Conservation (phyloP, 2,797 vertebrate species). For the Enteromius radiatus region DNA sequence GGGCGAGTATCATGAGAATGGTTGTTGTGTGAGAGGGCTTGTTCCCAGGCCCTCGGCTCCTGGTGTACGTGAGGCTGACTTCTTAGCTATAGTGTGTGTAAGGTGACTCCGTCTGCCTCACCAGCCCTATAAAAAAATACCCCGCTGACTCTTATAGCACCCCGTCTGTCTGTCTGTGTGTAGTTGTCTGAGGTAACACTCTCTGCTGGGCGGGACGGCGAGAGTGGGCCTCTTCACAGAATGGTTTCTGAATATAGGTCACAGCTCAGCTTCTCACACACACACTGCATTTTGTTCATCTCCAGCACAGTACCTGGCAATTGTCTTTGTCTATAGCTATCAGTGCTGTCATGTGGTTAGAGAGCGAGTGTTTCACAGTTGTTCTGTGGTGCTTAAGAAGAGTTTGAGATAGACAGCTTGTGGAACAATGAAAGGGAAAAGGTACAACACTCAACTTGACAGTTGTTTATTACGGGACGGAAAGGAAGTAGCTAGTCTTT, state of each 20-base stretch:
- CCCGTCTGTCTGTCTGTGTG: conserved; percentile 15
- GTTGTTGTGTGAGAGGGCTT: conserved; percentile 29
- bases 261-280: conserved; percentile 44
- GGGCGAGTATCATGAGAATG: neutral
- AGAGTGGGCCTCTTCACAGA: conserved; percentile 60
- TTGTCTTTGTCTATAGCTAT: conserved; percentile 9
- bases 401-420: neutral
- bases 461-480: neutral
- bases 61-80: conserved; percentile 8
- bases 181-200: conserved; percentile 22
- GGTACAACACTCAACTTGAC: neutral
- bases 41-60: conserved; percentile 44
- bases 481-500: neutral
- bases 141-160: conserved; percentile 20
- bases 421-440: conserved; percentile 7
- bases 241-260: conserved; percentile 74
- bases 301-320: neutral
- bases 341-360: neutral
- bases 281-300: conserved; percentile 9
- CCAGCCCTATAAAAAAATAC: conserved; percentile 35
- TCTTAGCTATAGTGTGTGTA: conserved; percentile 35
- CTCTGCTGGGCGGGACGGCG: neutral
- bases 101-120: conserved; percentile 32
- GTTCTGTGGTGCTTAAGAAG: neutral
- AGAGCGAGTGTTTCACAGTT: neutral